Conservation (phyloP, 2,888 invertebrate genomes). For the Cerceris ruficornis region DNA sequence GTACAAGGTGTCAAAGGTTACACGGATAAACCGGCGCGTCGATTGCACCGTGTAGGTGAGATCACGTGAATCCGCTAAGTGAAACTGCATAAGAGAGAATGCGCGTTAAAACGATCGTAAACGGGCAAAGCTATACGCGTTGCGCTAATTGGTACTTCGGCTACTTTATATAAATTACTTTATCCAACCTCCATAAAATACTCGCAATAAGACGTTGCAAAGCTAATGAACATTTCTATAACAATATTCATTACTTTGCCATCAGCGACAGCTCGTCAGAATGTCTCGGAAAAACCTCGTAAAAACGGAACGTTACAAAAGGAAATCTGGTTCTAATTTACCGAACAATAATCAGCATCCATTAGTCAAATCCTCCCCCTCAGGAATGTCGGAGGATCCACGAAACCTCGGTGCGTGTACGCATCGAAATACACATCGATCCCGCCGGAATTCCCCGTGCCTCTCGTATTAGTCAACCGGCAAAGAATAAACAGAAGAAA, state of each 20-base stretch:
- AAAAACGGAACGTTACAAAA: background rate
- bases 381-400: background rate
- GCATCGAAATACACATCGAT: constrained; percentile 36
- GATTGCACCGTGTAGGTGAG: background rate
- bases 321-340: background rate
- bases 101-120: constrained; percentile 31
- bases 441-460: constrained; percentile 57
- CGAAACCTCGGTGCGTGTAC: background rate
- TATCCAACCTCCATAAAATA: constrained; percentile 3
- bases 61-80: constrained; percentile 39
- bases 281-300: background rate
- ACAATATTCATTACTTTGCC: too few relatives aligned
- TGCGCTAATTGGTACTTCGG: constrained; percentile 41
- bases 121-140: constrained; percentile 33
- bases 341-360: background rate
- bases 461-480: constrained; percentile 59
- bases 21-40: constrained; percentile 7
- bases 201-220: background rate
- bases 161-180: constrained; percentile 21
- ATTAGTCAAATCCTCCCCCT: constrained; percentile 1
- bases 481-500: constrained; percentile 53
- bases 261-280: background rate
- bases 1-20: constrained; percentile 18
- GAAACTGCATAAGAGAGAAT: constrained; percentile 23
- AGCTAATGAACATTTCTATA: background rate